Evolutionary conservation across 2,797 vertebrate genomes (phyloP).

Genomic region (Gymnoscopelus microlampas): DNA sequence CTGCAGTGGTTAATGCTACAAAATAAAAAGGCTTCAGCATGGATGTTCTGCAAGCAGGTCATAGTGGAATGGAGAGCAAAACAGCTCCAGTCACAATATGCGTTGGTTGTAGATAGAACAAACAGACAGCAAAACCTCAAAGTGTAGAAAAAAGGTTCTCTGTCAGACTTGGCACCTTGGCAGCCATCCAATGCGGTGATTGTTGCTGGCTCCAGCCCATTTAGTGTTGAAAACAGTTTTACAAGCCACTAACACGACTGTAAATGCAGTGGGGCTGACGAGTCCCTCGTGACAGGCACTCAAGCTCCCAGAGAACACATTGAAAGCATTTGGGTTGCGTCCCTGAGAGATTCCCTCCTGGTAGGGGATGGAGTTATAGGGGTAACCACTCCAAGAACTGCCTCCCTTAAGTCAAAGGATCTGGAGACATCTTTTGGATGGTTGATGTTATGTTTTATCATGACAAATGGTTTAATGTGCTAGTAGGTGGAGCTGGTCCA

Average conservation of each 20-base stretch:
- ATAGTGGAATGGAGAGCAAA: neutral
- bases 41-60: neutral
- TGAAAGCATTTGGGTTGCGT: slow-evolving; percentile 58
- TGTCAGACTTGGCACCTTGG: slow-evolving; percentile 24
- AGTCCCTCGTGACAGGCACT: slow-evolving; percentile 20
- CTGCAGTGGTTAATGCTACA: too few species aligned
- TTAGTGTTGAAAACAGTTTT: slow-evolving; percentile 41
- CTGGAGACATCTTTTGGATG: slow-evolving; percentile 49
- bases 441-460: too few species aligned
- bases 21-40: too few species aligned
- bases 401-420: slow-evolving; percentile 30
- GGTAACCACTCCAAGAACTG: slow-evolving; percentile 39
- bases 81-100: neutral
- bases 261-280: slow-evolving; percentile 41
- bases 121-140: slow-evolving; percentile 13
- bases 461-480: too few species aligned
- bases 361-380: slow-evolving; percentile 18
- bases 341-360: slow-evolving; percentile 46
- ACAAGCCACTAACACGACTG: slow-evolving; percentile 41
- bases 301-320: slow-evolving; percentile 30
- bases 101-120: slow-evolving; percentile 10
- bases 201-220: slow-evolving; percentile 29
- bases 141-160: slow-evolving; percentile 7
- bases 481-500: too few species aligned
- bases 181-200: slow-evolving; percentile 19